Base-by-base conservation (phyloP, 2,113 vertebrate species). In the Onychorhynchus coronatus region DNA sequence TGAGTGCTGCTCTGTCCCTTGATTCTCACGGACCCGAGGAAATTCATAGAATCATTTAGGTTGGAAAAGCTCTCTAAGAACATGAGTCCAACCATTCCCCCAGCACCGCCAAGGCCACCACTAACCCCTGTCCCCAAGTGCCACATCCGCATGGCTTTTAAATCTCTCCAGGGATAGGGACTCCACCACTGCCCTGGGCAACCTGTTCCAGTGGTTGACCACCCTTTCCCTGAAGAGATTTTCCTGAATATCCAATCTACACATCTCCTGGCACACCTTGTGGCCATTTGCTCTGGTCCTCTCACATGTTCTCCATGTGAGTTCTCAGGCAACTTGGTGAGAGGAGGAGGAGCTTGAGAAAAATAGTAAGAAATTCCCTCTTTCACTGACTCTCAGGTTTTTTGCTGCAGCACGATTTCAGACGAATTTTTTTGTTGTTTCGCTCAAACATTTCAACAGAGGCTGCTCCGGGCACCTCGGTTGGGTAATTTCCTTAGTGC, bases 381-480 rank as follows among this genome's bases (percentile, higher is more conserved):
- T 49, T 42, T 27, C 37, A 5, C 20, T 15, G 18, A 35, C 47
- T 30, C 53, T 33, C 11, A 3, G 24, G 16, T 9, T 37, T 65
- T 80, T 68, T 53, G 25, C 37, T 63, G 63, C 46, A 46, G n/a
- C 46, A 35, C 33, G 30, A 28, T 58, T 78, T 86, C 71, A 85
- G n/a, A 41, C 79, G 2, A 21, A 3, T 12, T 33, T 11, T 25
- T 47, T 18, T 31, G 17, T 14, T 1, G 4, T 58, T 87, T 74
- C 44, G 50, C 76, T 42, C 79, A 35, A 55, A 52, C 33, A 12
- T 96, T 97, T 96, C 96, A 76, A 93, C 97, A 97, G 75, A 87
- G 46, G 58, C 39, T 31, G 42, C 49, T 81, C 37, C 10, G 35
- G 44, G 74, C 15, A 3, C 71, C 42, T 62, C 8, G 2, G 23